These are phyloP conservation scores for Garra rufa DNA, from an alignment of 2,113 vertebrate genomes.

Conservation along the genomic window DNA sequence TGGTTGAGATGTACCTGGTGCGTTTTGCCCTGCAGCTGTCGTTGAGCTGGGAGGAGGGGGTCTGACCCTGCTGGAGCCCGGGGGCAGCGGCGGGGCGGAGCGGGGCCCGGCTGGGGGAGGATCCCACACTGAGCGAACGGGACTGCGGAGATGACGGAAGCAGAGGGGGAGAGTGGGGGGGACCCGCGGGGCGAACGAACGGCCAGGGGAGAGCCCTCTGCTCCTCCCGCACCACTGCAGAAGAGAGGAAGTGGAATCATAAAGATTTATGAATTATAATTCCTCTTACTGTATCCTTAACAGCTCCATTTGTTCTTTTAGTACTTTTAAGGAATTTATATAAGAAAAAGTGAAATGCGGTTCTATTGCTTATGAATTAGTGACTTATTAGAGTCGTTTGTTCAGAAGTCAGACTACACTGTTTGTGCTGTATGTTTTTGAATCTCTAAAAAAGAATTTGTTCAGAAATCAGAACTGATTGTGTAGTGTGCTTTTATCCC, in stretches of 20 bases:
- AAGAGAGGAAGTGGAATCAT: neutral
- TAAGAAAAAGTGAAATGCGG: neutral
- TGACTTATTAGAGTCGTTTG: neutral
- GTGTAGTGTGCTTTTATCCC: too few relatives aligned
- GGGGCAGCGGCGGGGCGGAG: slow-evolving; percentile 47
- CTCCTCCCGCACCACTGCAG: slow-evolving; percentile 80
- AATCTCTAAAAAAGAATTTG: neutral
- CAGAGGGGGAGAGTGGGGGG: slow-evolving; percentile 67
- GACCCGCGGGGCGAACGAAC: slow-evolving; percentile 71
- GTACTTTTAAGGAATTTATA: neutral
- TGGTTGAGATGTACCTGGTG: slow-evolving; percentile 65
- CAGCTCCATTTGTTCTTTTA: neutral
- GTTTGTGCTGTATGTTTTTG: neutral
- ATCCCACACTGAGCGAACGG: slow-evolving; percentile 65
- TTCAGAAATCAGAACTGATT: too few relatives aligned
- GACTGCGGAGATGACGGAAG: slow-evolving; percentile 75
- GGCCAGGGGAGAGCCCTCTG: slow-evolving; percentile 85
- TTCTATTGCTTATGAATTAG: neutral
- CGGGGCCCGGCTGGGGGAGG: slow-evolving; percentile 70
- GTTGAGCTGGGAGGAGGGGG: slow-evolving; percentile 60
- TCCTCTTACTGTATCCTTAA: neutral
- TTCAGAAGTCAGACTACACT: neutral
- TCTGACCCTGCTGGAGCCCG: slow-evolving; percentile 59
- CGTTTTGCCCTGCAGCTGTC: slow-evolving; percentile 71
- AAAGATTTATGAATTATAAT: too few relatives aligned